phyloP scores from a whole-genome alignment of 1,140 invertebrate species.

The Lordiphosa stackelbergi region DNA sequence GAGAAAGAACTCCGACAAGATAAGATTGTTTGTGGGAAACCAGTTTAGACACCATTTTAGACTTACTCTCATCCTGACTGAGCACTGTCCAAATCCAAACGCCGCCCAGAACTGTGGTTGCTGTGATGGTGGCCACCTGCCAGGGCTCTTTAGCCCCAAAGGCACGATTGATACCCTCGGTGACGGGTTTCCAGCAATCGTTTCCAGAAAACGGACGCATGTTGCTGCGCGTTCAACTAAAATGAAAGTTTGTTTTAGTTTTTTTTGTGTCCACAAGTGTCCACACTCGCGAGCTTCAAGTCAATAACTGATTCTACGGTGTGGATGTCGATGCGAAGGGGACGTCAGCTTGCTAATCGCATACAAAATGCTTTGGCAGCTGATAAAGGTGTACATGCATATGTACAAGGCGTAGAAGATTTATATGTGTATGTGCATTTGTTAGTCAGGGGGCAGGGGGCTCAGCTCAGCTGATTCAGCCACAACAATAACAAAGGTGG shows the following conservation, averaged over 20 bases:
- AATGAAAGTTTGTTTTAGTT: conserved; percentile 11
- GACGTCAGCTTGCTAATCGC: conserved; percentile 28
- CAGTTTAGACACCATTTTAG: conserved; percentile 12
- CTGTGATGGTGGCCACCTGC: conserved; percentile 86
- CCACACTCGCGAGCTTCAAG: conserved; percentile 33
- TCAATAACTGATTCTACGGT: conserved; percentile 33
- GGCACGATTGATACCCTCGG: conserved; percentile 78
- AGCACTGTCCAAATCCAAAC: conserved; percentile 86
- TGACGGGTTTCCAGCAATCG: conserved; percentile 56
- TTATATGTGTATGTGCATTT: conserved; percentile 1
- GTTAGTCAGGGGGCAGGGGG: too few relatives aligned
- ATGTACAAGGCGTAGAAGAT: conserved; percentile 3
- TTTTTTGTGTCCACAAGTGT: conserved; percentile 12
- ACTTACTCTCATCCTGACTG: conserved; percentile 85
- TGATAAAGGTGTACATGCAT: conserved; percentile 44
- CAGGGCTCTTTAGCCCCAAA: conserved; percentile 85
- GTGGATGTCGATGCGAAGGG: conserved; percentile 14
- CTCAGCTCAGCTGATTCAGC: conserved; percentile 21
- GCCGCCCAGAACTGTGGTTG: conserved; percentile 82
- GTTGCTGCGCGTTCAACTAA: conserved; percentile 29
- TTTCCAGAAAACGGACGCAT: conserved; percentile 56
- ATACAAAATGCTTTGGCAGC: conserved; percentile 45
- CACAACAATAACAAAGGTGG: conserved; percentile 13
- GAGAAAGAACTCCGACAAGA: conserved; percentile 15
- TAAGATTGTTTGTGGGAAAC: conserved; percentile 47